These are phyloP conservation scores for Drosophila cognata DNA, from an alignment of 2,888 invertebrate genomes.

Conservation along the genomic window DNA sequence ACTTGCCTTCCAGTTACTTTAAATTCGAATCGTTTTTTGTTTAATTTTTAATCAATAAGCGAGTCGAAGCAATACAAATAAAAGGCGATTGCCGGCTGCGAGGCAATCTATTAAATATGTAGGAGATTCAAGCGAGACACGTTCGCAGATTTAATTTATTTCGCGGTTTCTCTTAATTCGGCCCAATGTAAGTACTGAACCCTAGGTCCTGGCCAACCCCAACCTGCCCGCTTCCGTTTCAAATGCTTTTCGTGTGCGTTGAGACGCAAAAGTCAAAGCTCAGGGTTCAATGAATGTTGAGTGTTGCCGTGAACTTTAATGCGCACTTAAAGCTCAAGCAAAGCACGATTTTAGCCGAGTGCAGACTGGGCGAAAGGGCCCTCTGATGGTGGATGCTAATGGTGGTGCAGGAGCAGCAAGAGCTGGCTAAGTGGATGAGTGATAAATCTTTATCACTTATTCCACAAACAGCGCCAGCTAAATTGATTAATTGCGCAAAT, in stretches of 20 bases:
- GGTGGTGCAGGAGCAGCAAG: constrained; percentile 1
- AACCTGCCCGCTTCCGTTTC: constrained; percentile 9
- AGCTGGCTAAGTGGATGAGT: constrained; percentile 54
- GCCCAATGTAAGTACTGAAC: constrained; percentile 42
- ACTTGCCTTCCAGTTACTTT: neutral
- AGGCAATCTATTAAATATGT: constrained; percentile 4
- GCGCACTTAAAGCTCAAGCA: constrained; percentile 40
- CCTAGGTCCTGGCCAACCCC: constrained; percentile 7
- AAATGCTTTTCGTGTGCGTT: constrained; percentile 74
- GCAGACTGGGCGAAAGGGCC: neutral
- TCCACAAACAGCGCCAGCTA: constrained; percentile 66
- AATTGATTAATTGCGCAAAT: constrained; percentile 80
- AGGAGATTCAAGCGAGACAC: constrained; percentile 14
- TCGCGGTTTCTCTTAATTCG: constrained; percentile 39
- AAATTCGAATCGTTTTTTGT: neutral
- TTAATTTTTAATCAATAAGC: neutral
- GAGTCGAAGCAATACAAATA: neutral
- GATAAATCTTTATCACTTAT: constrained; percentile 80
- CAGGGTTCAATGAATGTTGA: constrained; percentile 75
- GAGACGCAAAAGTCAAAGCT: constrained; percentile 78
- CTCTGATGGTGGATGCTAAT: neutral
- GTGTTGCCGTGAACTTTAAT: constrained; percentile 57
- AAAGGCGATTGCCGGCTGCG: neutral
- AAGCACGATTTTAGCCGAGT: constrained; percentile 4
- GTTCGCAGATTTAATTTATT: constrained; percentile 21